Evolutionary conservation across 2,888 invertebrate species (phyloP).

Genomic region (Amaurobius ferox): DNA sequence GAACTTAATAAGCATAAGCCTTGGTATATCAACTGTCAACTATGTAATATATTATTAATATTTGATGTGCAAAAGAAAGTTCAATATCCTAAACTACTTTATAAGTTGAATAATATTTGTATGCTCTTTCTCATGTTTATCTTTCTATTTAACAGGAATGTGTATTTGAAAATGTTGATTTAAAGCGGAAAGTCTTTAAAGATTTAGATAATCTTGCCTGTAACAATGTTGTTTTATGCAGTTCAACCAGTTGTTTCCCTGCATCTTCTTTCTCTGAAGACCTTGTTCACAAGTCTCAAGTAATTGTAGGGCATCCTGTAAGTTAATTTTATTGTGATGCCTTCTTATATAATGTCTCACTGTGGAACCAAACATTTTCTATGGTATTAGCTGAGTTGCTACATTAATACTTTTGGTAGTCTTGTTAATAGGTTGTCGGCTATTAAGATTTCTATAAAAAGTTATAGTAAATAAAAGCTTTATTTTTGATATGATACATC

Average conservation of each 20-base stretch:
- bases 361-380: too few species aligned
- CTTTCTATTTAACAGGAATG: conserved; percentile 86
- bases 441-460: too few species aligned
- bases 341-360: too few species aligned
- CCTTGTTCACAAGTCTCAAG: conserved; percentile 84
- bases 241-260: conserved; percentile 94
- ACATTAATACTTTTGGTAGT: too few species aligned
- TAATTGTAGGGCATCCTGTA: conserved; percentile 93
- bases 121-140: too few species aligned
- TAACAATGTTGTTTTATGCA: conserved; percentile 87
- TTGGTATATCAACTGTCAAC: too few species aligned
- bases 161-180: conserved; percentile 90
- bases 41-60: neutral
- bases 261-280: conserved; percentile 91
- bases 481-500: too few species aligned
- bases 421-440: too few species aligned
- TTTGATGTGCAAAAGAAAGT: neutral
- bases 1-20: too few species aligned
- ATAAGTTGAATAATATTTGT: neutral
- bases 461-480: too few species aligned
- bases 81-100: neutral
- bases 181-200: conserved; percentile 88
- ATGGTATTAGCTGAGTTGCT: too few species aligned
- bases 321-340: too few species aligned
- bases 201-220: conserved; percentile 84